phyloP scores from a whole-genome alignment of 2,113 vertebrate species.

The Myiozetetes cayanensis region DNA sequence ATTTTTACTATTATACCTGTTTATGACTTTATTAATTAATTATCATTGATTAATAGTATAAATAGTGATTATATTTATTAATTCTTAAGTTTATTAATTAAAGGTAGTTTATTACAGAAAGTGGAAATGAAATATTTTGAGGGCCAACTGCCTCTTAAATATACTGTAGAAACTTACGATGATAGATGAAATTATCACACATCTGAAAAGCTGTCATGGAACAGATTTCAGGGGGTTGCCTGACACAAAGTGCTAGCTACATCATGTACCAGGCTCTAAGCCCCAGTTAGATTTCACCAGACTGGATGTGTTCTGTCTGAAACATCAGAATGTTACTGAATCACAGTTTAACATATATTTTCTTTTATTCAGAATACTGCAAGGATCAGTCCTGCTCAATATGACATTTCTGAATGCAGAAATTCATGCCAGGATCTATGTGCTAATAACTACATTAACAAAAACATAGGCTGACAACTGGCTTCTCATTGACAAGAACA shows the following conservation, averaged over 20 bases:
- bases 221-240: not conserved
- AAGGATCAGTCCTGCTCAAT: not conserved
- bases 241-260: not conserved
- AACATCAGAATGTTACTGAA: not conserved
- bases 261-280: not conserved
- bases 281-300: not conserved
- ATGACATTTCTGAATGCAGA: not conserved
- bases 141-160: not conserved
- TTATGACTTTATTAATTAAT: not conserved
- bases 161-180: not conserved
- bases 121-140: not conserved
- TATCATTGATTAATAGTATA: not conserved
- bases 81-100: not conserved
- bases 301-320: not conserved
- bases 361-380: not conserved
- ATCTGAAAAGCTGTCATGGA: not conserved
- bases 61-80: not conserved
- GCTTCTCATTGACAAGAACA: not conserved
- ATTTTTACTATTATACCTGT: not conserved
- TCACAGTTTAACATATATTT: not conserved
- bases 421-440: not conserved
- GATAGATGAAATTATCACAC: not conserved
- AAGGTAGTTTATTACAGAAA: not conserved
- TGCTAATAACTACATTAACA: not conserved
- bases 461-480: not conserved